Base-by-base conservation (phyloP, 2,888 invertebrate species). In the Coelinius sp. region DNA sequence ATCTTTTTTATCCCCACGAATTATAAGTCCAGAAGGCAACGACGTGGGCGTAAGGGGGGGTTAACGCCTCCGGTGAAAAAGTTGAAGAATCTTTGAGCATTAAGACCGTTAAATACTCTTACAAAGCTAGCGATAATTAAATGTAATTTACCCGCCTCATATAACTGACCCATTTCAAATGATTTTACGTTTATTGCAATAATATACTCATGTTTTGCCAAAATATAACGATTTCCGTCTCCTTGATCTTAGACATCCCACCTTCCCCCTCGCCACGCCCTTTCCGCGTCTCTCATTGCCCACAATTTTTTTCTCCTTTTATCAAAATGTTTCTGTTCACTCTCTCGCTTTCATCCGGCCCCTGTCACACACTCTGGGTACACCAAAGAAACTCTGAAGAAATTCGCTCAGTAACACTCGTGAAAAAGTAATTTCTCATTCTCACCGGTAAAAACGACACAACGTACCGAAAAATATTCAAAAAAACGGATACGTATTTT, bases 211-310 rank as follows among this genome's bases (percentile, higher is more conserved):
- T 49, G n/a, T 22, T 52, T 31, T 27, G n/a, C 8, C 56, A 14
- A 63, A 70, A 41, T 31, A 69, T 63, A 70, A 70, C 35, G 52
- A 63, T 49, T 35, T 63, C 69, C 69, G 62, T 53, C 44, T 72
- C 53, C 49, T 64, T 27, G 27, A 62, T 49, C 52, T 62, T 27
- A 41, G 6, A 62, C 63, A 38, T 25, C 46, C 41, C 49, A 7
- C 41, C 66, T 64, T n/a, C 52, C 49, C 38, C 27, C 46, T 52
- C 49, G 46, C 68, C 74, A 76, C 76, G 76, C 76, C 76, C 49
- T 73, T 76, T 74, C 53, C 64, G 44, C 71, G 74, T 76, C 70
- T 71, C 73, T 71, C 65, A 53, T 65, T 46, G 59, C n/a, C n/a
- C 41, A 38, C 25, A 44, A 41, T 44, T 53, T 69, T 41, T 24